A percentile compares a stretch with the other conserved stretches of the same genome.
These are phyloP conservation scores for silkworm (Bombyx mori) DNA, from an alignment of 1,140 invertebrate species.

Conservation along the genomic window ASM3026992v2 NC_085111.1:1765001-1765500, in stretches of 20 bases:
- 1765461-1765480: constrained; percentile 8
- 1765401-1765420: constrained; percentile 1
- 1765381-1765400: constrained; percentile 20
- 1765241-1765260: constrained; percentile 29
- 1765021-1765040: constrained; percentile 45
- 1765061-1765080: constrained; percentile 19
- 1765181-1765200: background rate
- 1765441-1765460: constrained; percentile 16
- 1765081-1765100: constrained; percentile 35
- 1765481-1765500: constrained; percentile 6
- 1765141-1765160: constrained; percentile 8
- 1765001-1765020: constrained; percentile 43
- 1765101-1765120: constrained; percentile 35
- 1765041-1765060: constrained; percentile 18
- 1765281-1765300: constrained; percentile 29
- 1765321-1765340: constrained; percentile 14
- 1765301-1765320: constrained; percentile 45
- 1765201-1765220: constrained; percentile 6
- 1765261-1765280: constrained; percentile 46
- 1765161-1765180: background rate
- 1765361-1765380: constrained; percentile 28
- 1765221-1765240: constrained; percentile 53
- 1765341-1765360: constrained; percentile 28
- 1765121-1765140: constrained; percentile 25
- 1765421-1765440: constrained; percentile 9